Conservation (phyloP, 2,113 vertebrate genomes). For the Struthidea cinerea region DNA sequence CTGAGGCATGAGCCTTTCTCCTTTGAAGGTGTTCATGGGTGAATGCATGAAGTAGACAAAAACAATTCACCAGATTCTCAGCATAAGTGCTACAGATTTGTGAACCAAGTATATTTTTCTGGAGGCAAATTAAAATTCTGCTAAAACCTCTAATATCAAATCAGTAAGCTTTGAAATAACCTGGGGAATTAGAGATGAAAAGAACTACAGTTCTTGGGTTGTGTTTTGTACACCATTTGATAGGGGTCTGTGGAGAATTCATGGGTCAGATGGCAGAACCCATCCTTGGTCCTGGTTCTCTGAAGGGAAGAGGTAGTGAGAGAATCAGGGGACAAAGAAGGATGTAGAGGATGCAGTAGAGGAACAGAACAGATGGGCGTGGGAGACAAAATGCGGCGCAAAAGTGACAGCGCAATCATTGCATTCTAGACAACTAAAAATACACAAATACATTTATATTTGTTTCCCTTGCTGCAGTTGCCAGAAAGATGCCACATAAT, state of each 20-base stretch:
- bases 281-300: not conserved
- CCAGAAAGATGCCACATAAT: conserved; percentile 5
- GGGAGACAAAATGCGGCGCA: not conserved
- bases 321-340: not conserved
- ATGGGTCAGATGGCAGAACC: not conserved
- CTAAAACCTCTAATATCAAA: not conserved
- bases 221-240: not conserved
- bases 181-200: not conserved
- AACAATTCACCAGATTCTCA: not conserved
- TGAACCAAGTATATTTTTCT: not conserved
- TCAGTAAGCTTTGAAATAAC: not conserved
- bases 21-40: not conserved
- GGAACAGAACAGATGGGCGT: conserved; percentile 46
- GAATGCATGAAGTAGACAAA: not conserved
- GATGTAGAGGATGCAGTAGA: not conserved
- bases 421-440: conserved; percentile 59
- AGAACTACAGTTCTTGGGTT: not conserved
- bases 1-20: not conserved
- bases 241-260: not conserved
- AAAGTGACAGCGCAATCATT: conserved; percentile 56
- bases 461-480: not conserved
- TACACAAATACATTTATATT: conserved; percentile 55
- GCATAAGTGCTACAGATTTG: not conserved
- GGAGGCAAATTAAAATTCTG: not conserved
- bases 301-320: not conserved